A percentile compares a stretch with the other conserved stretches of the same genome.
phyloP scores from a whole-genome alignment of 2,888 invertebrate species.

The Rutpela maculata region DNA sequence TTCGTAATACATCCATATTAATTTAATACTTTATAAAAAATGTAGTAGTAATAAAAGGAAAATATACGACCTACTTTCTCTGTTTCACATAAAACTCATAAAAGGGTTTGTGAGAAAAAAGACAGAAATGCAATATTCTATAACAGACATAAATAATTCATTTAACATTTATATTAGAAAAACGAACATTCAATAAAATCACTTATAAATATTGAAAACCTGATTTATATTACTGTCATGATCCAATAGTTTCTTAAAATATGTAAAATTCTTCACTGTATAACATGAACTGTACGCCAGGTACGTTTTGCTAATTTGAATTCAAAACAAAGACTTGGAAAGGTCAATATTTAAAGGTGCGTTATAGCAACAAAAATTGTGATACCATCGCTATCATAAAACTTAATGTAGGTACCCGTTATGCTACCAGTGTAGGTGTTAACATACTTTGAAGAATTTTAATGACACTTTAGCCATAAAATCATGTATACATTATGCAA shows the following conservation, averaged over 20 bases:
- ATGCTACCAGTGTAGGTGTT: conserved; percentile 41
- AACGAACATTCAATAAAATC: neutral
- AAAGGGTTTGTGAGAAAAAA: neutral
- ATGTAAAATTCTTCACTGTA: neutral
- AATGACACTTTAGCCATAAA: conserved; percentile 33
- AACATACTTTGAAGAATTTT: conserved; percentile 43
- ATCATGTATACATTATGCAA: conserved; percentile 6
- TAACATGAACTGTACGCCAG: neutral
- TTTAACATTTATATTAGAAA: too few species aligned
- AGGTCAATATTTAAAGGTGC: conserved; percentile 34
- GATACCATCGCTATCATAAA: conserved; percentile 33
- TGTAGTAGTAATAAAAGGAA: too few species aligned
- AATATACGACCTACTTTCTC: too few species aligned
- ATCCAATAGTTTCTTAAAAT: conserved; percentile 9
- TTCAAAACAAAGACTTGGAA: conserved; percentile 17
- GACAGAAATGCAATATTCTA: neutral
- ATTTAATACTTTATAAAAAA: too few species aligned
- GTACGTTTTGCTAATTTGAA: conserved; percentile 1
- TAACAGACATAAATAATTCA: neutral
- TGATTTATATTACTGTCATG: neutral
- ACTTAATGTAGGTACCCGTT: conserved; percentile 11
- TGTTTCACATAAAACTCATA: neutral
- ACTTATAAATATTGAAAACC: neutral
- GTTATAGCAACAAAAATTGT: conserved; percentile 24
- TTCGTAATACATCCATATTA: too few species aligned